These are phyloP conservation scores for Speoplatyrhinus poulsoni DNA, from an alignment of 2,113 vertebrate genomes.

Conservation along the genomic window DNA sequence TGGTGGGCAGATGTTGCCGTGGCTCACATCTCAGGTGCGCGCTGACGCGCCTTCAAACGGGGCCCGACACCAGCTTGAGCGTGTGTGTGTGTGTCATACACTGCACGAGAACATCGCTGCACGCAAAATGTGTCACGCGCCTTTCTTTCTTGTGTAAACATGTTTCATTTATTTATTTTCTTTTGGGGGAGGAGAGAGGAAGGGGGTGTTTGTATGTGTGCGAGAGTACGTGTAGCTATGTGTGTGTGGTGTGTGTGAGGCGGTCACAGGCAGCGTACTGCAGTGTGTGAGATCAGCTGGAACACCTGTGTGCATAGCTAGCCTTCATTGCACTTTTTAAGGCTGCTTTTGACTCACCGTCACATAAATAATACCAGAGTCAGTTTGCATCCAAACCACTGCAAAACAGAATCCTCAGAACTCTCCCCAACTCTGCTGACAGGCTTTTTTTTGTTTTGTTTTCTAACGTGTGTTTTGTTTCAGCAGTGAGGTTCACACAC, in stretches of 20 bases:
- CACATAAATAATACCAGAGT: slow-evolving; percentile 63
- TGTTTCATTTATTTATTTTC: not conserved
- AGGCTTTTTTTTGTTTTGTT: not conserved
- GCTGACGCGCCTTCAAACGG: not conserved
- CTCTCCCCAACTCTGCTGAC: slow-evolving; percentile 47
- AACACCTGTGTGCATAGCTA: slow-evolving; percentile 57
- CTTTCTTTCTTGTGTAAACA: not conserved
- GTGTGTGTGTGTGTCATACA: slow-evolving; percentile 29
- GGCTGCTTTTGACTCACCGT: slow-evolving; percentile 62
- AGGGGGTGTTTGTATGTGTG: not conserved
- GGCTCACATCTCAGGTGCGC: slow-evolving; percentile 37
- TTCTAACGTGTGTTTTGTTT: not conserved
- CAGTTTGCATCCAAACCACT: slow-evolving; percentile 41
- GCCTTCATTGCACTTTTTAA: slow-evolving; percentile 51
- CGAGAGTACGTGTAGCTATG: not conserved
- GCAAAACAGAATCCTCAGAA: slow-evolving; percentile 53
- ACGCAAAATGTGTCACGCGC: slow-evolving; percentile 23
- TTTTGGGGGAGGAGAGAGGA: no score
- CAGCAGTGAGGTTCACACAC: not conserved
- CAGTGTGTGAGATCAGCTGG: slow-evolving; percentile 38
- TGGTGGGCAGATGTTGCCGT: slow-evolving; percentile 64
- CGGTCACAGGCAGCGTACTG: slow-evolving; percentile 11
- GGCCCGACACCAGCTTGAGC: not conserved
- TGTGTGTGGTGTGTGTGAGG: slow-evolving; percentile 3
- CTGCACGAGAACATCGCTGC: slow-evolving; percentile 5